Conservation (phyloP, 2,888 invertebrate genomes). For the Urechis unicinctus region DNA sequence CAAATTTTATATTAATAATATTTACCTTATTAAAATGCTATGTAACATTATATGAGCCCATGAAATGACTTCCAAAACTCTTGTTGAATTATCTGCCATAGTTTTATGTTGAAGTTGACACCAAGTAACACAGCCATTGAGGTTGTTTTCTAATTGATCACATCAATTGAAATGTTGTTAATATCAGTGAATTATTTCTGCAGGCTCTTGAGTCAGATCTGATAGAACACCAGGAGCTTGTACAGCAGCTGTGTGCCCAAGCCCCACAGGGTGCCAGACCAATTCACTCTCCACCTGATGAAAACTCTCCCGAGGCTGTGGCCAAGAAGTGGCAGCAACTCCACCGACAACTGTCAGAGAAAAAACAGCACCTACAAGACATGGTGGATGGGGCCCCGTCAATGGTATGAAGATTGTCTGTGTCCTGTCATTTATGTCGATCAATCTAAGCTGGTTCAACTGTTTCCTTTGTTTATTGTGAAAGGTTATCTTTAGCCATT, state of each 20-base stretch:
- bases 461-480: too few species aligned
- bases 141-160: too few species aligned
- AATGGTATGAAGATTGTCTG: not conserved
- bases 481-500: too few species aligned
- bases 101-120: too few species aligned
- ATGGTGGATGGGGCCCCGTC: constrained; percentile 23
- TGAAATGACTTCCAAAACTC: too few species aligned
- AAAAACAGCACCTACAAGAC: constrained; percentile 23
- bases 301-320: constrained; percentile 10
- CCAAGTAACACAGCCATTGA: too few species aligned
- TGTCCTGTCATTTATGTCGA: not conserved
- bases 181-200: not conserved
- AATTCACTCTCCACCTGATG: not conserved
- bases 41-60: too few species aligned
- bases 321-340: constrained; percentile 31
- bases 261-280: not conserved
- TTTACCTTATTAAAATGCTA: too few species aligned
- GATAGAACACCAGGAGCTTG: constrained; percentile 5
- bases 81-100: too few species aligned
- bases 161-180: too few species aligned
- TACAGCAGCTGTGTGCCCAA: not conserved
- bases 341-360: constrained; percentile 27
- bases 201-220: constrained; percentile 27
- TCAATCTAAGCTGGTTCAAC: too few species aligned
- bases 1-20: too few species aligned